phyloP scores from a whole-genome alignment of 2,888 invertebrate species.

The Caradrina clavipalpis region DNA sequence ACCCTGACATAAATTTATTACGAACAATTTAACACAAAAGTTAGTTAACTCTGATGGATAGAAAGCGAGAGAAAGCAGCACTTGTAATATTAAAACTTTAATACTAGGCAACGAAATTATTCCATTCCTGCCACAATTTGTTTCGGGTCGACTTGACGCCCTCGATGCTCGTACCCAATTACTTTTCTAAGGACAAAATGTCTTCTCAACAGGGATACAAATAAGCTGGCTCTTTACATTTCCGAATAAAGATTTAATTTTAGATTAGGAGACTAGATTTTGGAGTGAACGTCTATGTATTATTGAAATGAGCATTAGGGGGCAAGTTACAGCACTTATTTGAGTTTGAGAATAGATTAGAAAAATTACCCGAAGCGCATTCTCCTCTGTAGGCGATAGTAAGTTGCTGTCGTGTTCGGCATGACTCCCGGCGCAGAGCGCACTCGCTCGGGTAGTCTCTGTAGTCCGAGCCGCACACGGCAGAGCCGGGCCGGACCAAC shows the following conservation, averaged over 20 bases:
- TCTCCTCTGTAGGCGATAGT: conserved; percentile 95
- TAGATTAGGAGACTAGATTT: conserved; percentile 78
- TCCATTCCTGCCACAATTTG: conserved; percentile 78
- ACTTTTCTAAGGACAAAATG: conserved; percentile 82
- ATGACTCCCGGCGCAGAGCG: conserved; percentile 94
- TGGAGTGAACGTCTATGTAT: conserved; percentile 52
- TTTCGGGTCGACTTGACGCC: conserved; percentile 75
- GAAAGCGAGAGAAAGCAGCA: conserved; percentile 54
- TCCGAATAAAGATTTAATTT: conserved; percentile 85
- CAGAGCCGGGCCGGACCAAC: conserved; percentile 92
- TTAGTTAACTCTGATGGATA: conserved; percentile 52
- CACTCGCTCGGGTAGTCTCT: conserved; percentile 96
- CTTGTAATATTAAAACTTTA: conserved; percentile 71
- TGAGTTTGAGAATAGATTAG: conserved; percentile 19
- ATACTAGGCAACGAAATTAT: conserved; percentile 78
- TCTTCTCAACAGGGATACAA: conserved; percentile 76
- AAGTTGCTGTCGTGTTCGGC: conserved; percentile 93
- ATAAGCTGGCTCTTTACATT: conserved; percentile 76
- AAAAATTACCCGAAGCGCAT: conserved; percentile 93
- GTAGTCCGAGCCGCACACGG: conserved; percentile 95
- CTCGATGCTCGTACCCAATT: conserved; percentile 80
- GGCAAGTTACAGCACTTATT: conserved; percentile 21
- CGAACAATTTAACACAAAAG: conserved; percentile 62
- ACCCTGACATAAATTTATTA: conserved; percentile 53
- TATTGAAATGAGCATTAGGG: conserved; percentile 47